Evolutionary conservation across 2,888 invertebrate genomes (phyloP).

Genomic region (Eledona agricola): DNA sequence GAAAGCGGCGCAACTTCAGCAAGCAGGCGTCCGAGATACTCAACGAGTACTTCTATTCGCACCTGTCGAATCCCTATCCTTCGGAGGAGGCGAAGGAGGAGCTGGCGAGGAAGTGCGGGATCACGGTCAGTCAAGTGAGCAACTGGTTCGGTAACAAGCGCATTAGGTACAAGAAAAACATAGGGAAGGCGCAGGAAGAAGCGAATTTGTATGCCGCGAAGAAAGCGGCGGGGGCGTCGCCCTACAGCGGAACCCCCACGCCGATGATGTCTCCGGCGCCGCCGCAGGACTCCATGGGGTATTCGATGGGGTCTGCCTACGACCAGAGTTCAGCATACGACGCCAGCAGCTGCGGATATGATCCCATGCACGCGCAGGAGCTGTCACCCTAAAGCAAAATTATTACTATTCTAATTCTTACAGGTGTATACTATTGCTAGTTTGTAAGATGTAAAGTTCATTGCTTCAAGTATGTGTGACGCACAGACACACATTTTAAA

Average conservation of each 20-base stretch:
- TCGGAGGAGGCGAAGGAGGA: slow-evolving; percentile 99
- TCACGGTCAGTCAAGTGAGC: slow-evolving; percentile 93
- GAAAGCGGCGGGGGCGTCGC: slow-evolving; percentile 85
- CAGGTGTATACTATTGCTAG: slow-evolving; percentile 37
- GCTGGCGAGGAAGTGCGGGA: slow-evolving; percentile 97
- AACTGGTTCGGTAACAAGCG: slow-evolving; percentile 99
- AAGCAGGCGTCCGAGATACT: slow-evolving; percentile 99
- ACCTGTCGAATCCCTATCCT: slow-evolving; percentile 99
- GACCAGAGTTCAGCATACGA: slow-evolving; percentile 90
- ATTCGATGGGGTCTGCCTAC: slow-evolving; percentile 91
- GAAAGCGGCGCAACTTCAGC: slow-evolving; percentile 98
- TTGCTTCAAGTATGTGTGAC: background rate
- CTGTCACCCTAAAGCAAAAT: slow-evolving; percentile 67
- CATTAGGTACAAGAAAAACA: slow-evolving; percentile 99
- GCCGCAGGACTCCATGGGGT: slow-evolving; percentile 91
- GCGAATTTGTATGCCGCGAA: slow-evolving; percentile 99
- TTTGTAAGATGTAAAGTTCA: too few species aligned
- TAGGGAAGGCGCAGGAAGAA: slow-evolving; percentile 99
- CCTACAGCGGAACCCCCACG: slow-evolving; percentile 87
- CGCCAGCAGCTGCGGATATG: slow-evolving; percentile 90
- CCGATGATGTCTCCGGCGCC: slow-evolving; percentile 96
- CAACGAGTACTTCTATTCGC: slow-evolving; percentile 99
- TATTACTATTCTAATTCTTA: slow-evolving; percentile 3
- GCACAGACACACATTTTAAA: too few species aligned
- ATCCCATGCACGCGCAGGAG: slow-evolving; percentile 88